These are phyloP conservation scores for Halcyon malimbica DNA, from an alignment of 2,113 vertebrate species.

Conservation along the genomic window DNA sequence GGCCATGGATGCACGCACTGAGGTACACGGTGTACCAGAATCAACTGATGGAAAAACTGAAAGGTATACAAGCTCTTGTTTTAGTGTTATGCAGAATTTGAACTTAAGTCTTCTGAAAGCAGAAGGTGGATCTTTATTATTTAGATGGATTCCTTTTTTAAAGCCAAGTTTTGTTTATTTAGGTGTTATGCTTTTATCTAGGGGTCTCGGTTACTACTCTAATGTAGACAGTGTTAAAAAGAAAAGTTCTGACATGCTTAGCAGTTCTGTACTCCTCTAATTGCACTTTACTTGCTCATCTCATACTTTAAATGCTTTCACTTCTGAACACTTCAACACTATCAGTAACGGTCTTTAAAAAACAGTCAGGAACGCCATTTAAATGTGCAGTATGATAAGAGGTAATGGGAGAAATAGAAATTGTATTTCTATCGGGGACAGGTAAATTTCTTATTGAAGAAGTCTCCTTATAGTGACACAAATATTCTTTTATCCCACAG, in stretches of 20 bases:
- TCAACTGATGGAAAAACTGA: constrained; percentile 85
- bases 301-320: neutral
- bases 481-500: neutral
- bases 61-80: constrained; percentile 75
- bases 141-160: neutral
- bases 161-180: neutral
- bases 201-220: neutral
- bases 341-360: neutral
- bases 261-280: neutral
- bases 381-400: neutral
- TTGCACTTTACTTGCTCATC: neutral
- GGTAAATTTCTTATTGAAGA: neutral
- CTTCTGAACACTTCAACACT: neutral
- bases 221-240: neutral
- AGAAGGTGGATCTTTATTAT: neutral
- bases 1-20: constrained; percentile 93
- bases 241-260: neutral
- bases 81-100: neutral
- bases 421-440: neutral
- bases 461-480: neutral
- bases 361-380: neutral
- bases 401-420: neutral
- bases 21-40: constrained; percentile 92
- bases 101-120: neutral
- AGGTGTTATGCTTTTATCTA: neutral